A percentile compares a stretch with the other conserved stretches of the same genome.
These are phyloP conservation scores for Gallinago jamesoni DNA, from an alignment of 2,113 vertebrate species.

Conservation along the genomic window DNA sequence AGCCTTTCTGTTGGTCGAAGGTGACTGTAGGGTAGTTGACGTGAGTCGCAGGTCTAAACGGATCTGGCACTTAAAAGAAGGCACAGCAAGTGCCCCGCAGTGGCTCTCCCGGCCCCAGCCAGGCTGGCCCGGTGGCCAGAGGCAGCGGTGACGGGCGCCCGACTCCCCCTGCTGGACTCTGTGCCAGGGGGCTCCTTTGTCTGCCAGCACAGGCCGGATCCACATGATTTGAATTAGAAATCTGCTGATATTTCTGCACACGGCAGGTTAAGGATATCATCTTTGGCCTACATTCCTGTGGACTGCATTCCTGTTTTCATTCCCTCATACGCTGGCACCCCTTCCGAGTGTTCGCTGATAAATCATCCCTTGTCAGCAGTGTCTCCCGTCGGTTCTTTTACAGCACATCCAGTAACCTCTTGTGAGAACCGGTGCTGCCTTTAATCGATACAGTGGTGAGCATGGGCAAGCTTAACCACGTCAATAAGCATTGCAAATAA, in stretches of 20 bases:
- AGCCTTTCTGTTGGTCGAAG: not conserved
- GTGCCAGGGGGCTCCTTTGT: not conserved
- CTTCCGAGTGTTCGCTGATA: rapidly evolving
- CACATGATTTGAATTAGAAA: not conserved
- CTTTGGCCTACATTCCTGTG: not conserved
- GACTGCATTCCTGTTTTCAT: not conserved
- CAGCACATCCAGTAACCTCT: not conserved
- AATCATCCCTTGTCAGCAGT: not conserved
- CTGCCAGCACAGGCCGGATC: rapidly evolving
- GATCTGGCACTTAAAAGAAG: not conserved
- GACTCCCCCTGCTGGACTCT: not conserved
- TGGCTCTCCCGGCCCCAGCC: too few relatives aligned
- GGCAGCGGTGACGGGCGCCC: not conserved
- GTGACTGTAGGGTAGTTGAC: rapidly evolving
- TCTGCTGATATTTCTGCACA: too few relatives aligned
- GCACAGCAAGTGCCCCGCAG: not conserved
- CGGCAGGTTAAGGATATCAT: rapidly evolving
- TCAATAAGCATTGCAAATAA: not conserved
- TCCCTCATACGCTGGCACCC: not conserved
- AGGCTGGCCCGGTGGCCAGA: not conserved
- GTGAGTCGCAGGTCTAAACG: not conserved
- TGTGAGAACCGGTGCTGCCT: not conserved
- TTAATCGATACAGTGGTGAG: not conserved
- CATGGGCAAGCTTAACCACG: not conserved
- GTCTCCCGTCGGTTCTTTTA: not conserved